A percentile compares a stretch with the other conserved stretches of the same genome.
Conservation (phyloP, 2,888 invertebrate genomes). For the Drosophila histrio region DNA sequence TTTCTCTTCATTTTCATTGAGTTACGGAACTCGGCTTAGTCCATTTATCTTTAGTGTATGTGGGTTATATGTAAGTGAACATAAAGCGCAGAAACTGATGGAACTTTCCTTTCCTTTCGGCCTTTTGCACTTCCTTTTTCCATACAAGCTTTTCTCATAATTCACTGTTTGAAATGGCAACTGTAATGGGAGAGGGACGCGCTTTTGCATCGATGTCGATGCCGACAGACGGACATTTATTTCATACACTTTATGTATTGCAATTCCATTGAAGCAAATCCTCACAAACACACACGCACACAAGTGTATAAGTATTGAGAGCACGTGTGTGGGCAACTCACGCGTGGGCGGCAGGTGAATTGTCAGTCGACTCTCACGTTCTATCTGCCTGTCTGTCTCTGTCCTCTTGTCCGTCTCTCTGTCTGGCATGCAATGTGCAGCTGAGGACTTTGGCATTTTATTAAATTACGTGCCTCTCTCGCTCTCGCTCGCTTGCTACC, state of each 20-base stretch:
- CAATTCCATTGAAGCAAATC: constrained; percentile 38
- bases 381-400: background rate
- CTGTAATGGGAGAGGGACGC: constrained; percentile 5
- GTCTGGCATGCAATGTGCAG: constrained; percentile 56
- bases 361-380: constrained; percentile 53
- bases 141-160: constrained; percentile 17
- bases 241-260: constrained; percentile 38
- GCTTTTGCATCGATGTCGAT: background rate
- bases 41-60: background rate
- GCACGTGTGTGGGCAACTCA: constrained; percentile 30
- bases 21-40: background rate
- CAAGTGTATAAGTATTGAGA: background rate
- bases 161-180: constrained; percentile 27
- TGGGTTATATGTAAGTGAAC: background rate
- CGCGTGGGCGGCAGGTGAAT: constrained; percentile 47
- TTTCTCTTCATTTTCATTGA: background rate
- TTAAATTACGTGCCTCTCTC: constrained; percentile 67
- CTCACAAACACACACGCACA: background rate
- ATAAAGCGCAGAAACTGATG: background rate
- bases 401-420: too few relatives aligned
- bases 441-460: constrained; percentile 74
- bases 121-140: background rate
- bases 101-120: background rate
- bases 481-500: background rate
- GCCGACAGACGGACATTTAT: constrained; percentile 14